Conservation (phyloP, 2,888 invertebrate species). For the Drepanosiphum platanoidis region DNA sequence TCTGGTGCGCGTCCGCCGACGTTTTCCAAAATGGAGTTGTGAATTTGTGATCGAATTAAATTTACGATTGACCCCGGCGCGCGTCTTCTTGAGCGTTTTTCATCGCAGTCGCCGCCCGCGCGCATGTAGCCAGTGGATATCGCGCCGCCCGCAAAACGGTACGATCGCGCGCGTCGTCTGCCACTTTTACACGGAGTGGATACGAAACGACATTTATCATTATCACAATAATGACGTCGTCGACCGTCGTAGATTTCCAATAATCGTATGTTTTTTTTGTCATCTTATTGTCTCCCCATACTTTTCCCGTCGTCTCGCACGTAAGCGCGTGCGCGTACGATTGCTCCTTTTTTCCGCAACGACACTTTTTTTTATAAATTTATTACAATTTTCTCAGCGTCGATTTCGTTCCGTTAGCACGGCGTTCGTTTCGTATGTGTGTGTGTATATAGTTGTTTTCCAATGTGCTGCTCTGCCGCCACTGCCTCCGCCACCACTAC, state of each 20-base stretch:
- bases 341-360: neutral
- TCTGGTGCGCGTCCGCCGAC: conserved; percentile 72
- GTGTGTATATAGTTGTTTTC: conserved; percentile 50
- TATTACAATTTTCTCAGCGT: neutral
- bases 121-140: neutral
- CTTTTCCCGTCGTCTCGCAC: neutral
- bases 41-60: conserved; percentile 71
- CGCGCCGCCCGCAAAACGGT: neutral
- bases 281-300: neutral
- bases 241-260: neutral
- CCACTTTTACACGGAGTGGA: neutral
- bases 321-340: neutral
- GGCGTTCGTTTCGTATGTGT: neutral
- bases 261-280: neutral
- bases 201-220: neutral
- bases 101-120: neutral
- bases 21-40: conserved; percentile 69
- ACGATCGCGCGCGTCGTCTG: neutral
- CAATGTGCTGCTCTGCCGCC: conserved; percentile 38
- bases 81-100: neutral
- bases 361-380: neutral
- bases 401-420: conserved; percentile 9
- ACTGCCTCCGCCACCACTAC: conserved; percentile 46
- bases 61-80: conserved; percentile 56
- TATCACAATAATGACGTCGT: neutral